Conservation (phyloP, 1,140 invertebrate species). For the Bombus soroeensis region DNA sequence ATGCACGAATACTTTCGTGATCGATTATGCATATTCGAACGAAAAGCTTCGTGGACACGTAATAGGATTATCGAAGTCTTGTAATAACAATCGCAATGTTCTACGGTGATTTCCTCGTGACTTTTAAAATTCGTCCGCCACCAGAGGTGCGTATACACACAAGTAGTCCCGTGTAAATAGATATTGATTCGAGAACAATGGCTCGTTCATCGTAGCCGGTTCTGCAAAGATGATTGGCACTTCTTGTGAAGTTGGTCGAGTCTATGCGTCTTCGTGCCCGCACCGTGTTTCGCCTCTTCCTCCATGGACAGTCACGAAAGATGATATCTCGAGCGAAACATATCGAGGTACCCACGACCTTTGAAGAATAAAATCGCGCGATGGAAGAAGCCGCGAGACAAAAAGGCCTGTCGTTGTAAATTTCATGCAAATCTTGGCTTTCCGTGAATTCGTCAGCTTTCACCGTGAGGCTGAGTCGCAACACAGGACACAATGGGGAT, state of each 20-base stretch:
- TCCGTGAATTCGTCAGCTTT: slow-evolving; percentile 49
- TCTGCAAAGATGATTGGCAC: slow-evolving; percentile 44
- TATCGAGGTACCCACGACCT: slow-evolving; percentile 49
- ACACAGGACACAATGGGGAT: slow-evolving; percentile 20
- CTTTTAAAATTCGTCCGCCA: background rate
- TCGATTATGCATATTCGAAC: too few species aligned
- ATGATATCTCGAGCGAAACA: slow-evolving; percentile 44
- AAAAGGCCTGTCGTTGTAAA: slow-evolving; percentile 40
- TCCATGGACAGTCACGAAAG: slow-evolving; percentile 34
- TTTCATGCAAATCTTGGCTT: slow-evolving; percentile 49
- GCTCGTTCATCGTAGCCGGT: slow-evolving; percentile 10
- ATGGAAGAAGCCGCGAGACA: slow-evolving; percentile 18
- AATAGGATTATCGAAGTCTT: too few species aligned
- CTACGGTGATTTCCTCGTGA: background rate
- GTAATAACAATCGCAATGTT: too few species aligned
- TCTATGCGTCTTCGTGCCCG: background rate
- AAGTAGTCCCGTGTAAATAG: slow-evolving; percentile 11
- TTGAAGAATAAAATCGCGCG: slow-evolving; percentile 38
- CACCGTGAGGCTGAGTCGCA: slow-evolving; percentile 27
- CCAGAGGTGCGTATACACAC: background rate
- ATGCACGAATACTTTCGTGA: too few species aligned
- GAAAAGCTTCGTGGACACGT: too few species aligned
- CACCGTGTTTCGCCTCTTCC: background rate
- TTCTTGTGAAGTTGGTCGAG: slow-evolving; percentile 13
- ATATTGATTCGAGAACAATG: slow-evolving; percentile 49